phyloP scores from a whole-genome alignment of 2,113 vertebrate species.

The Candoia aspera region DNA sequence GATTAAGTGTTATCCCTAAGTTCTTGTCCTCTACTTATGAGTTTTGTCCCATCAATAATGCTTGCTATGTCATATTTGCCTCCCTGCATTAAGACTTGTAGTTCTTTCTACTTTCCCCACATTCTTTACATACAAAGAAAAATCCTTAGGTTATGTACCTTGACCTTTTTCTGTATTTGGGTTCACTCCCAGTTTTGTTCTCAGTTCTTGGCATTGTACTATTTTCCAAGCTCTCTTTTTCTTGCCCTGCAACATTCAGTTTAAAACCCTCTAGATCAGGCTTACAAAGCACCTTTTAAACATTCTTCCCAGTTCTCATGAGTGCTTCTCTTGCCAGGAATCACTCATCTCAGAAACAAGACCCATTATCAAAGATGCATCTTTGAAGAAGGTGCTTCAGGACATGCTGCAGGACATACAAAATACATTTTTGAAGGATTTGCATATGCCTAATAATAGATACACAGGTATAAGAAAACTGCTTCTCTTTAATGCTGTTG shows the following conservation, averaged over 20 bases:
- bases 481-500: neutral
- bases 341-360: neutral
- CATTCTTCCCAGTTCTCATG: neutral
- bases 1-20: neutral
- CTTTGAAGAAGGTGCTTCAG: neutral
- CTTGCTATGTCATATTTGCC: neutral
- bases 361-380: neutral
- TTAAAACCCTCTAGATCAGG: neutral
- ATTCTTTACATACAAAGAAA: neutral
- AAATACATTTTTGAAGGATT: neutral
- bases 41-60: neutral
- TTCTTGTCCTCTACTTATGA: neutral
- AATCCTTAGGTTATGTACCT: neutral
- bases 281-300: neutral
- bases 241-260: neutral
- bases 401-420: neutral
- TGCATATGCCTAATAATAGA: neutral
- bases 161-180: neutral
- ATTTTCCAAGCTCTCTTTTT: neutral
- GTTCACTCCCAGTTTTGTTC: neutral
- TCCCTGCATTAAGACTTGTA: neutral
- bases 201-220: neutral
- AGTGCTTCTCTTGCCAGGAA: neutral
- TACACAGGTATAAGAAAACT: neutral
- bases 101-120: neutral